Percentiles rank a stretch among this genome's conserved stretches.
Evolutionary conservation across 2,888 invertebrate genomes (phyloP).

Genomic region (Erannis defoliaria): DNA sequence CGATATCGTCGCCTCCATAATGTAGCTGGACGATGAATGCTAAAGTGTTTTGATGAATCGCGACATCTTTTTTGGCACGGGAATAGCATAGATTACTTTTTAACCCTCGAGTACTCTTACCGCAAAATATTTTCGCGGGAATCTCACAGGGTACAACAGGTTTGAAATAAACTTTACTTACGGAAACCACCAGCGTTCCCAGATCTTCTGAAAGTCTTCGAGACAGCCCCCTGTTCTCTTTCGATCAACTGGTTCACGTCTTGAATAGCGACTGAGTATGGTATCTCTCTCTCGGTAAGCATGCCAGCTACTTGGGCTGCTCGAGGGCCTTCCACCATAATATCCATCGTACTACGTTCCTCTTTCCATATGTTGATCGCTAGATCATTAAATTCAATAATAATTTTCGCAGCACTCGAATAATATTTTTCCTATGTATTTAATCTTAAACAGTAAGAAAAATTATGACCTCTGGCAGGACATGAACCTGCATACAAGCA

Average conservation of each 20-base stretch:
- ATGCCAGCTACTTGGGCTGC: conserved; percentile 68
- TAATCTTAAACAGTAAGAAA: too few species aligned
- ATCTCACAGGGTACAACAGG: too few species aligned
- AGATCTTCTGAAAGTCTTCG: conserved; percentile 36
- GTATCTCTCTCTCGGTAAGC: conserved; percentile 72
- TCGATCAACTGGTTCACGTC: conserved; percentile 60
- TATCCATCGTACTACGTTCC: conserved; percentile 74
- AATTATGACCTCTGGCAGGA: too few species aligned
- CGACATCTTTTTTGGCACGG: too few species aligned
- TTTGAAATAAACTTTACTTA: conserved; percentile 39
- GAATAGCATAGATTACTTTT: too few species aligned
- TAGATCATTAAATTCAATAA: conserved; percentile 5
- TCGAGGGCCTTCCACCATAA: conserved; percentile 70
- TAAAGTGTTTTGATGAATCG: too few species aligned
- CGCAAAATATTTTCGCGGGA: too few species aligned
- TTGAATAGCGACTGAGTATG: conserved; percentile 67
- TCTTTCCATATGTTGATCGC: conserved; percentile 79
- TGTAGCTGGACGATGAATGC: too few species aligned
- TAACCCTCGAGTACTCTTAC: background rate
- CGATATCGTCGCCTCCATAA: too few species aligned
- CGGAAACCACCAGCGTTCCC: conserved; percentile 40
- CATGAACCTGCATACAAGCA: too few species aligned
- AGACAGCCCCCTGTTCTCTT: conserved; percentile 53
- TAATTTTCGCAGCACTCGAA: too few species aligned
- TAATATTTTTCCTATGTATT: too few species aligned